Conservation (phyloP, 2,797 vertebrate species). For the Saxicola maurus region DNA sequence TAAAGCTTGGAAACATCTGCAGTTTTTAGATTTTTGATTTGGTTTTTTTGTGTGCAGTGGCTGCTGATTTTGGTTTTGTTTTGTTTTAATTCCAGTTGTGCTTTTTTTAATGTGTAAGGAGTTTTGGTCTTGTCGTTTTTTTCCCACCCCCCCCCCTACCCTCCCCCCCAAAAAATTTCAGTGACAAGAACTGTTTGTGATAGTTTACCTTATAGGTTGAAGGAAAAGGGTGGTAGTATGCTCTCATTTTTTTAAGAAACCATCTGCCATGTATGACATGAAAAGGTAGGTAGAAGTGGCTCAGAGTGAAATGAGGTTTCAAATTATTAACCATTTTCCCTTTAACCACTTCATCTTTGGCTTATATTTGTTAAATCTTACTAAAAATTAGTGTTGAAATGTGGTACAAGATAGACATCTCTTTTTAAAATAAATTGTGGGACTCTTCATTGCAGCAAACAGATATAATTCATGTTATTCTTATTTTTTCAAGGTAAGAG, state of each 20-base stretch:
- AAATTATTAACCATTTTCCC: not conserved
- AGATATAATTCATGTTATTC: not conserved
- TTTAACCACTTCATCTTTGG: not conserved
- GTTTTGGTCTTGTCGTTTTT: not conserved
- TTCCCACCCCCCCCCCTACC: too few relatives aligned
- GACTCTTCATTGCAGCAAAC: not conserved
- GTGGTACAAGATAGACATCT: not conserved
- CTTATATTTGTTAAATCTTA: not conserved
- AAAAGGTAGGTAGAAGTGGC: not conserved
- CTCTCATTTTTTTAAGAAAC: not conserved
- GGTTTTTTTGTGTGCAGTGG: not conserved
- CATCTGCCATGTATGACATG: not conserved
- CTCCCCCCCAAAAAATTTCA: not conserved
- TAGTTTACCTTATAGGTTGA: not conserved
- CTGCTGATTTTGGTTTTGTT: too few relatives aligned
- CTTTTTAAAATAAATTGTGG: not conserved
- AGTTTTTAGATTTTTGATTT: not conserved
- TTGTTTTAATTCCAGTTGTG: accelerated
- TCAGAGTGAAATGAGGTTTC: not conserved
- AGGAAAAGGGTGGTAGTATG: not conserved
- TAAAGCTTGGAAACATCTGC: not conserved
- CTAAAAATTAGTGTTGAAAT: not conserved
- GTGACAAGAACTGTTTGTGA: not conserved
- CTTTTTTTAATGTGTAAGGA: not conserved
- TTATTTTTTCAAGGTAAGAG: not conserved